Percentiles rank a stretch among this genome's conserved stretches.
Conservation (phyloP, 2,113 vertebrate species). For the Heliornis fulica region DNA sequence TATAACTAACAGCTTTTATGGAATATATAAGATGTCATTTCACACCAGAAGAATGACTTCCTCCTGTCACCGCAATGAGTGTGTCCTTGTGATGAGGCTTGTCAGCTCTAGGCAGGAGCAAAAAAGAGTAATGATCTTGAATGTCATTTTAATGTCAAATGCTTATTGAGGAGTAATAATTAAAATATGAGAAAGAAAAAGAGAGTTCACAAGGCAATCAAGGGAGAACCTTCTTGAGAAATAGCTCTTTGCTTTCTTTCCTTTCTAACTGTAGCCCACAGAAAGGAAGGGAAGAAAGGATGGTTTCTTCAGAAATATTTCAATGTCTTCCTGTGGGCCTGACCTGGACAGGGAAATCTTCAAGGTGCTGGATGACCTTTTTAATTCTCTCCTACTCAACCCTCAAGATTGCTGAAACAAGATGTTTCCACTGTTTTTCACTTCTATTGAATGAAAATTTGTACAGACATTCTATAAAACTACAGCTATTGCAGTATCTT, state of each 20-base stretch:
- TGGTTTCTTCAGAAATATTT: background rate
- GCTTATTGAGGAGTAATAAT: background rate
- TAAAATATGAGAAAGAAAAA: background rate
- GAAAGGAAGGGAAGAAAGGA: background rate
- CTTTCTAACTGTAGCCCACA: background rate
- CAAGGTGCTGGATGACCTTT: background rate
- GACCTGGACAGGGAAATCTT: background rate
- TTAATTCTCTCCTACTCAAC: background rate
- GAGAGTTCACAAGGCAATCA: background rate
- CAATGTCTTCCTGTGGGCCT: background rate
- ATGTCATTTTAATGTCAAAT: background rate
- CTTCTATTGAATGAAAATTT: background rate
- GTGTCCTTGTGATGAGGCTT: background rate
- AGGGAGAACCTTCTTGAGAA: background rate
- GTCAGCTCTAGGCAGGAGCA: background rate
- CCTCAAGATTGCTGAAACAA: background rate
- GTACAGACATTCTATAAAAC: background rate
- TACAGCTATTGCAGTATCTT: background rate
- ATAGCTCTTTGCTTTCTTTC: background rate
- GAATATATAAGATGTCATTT: background rate
- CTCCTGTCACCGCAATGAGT: background rate
- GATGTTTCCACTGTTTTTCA: background rate
- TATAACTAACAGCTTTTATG: background rate
- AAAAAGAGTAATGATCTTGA: background rate
- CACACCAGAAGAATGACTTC: background rate